Evolutionary conservation across 2,797 vertebrate species (phyloP), one percentile per base, ranked within the genome.

Genomic region (Ptychadena robeensis): DNA sequence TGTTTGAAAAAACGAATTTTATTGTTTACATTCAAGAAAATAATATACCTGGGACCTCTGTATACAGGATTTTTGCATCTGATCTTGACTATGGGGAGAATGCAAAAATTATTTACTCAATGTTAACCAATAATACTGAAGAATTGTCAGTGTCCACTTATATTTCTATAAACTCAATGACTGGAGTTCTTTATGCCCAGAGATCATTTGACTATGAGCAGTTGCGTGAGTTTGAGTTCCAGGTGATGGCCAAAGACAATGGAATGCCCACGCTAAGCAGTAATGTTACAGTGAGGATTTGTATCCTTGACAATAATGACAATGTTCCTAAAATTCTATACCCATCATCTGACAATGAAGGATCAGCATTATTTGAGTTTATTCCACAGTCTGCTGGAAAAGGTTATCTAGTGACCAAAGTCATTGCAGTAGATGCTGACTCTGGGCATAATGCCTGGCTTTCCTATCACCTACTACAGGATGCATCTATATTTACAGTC

Each of bases 391-490:
- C 95, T 59, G 94, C 92, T 0, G 89, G 93, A 6, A 87, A 93
- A 0, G 96, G 96, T n/a, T 94, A 96, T 82, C 88, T 97, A 66
- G 91, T 99, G 85, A 96, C 92, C 85, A 99, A 99, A 89, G 95
- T 99, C 81, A 95, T 97, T 22, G 96, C 94, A 0, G 93, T 98
- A 86, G 98, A 99, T 83, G 93, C 94, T 0, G 98, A 99, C 78
- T 95, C 97, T 78, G 98, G 98, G 67, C 94, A 98, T 88, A 99
- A 98, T 0, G 97, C 97, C 0, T 98, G 96, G 96, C 91, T 99
- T 65, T 96, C 95, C 11, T 99, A 98, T 81, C 95, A 91, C 2
- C 91, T 99, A 12, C 83, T 93, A 76, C 94, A 94, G 0, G 93
- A 98, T 84, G 89, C 95, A 3, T 93, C 93, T 22, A 91, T 96